Conservation (phyloP, 2,113 vertebrate genomes). For the Apaloderma vittatum region DNA sequence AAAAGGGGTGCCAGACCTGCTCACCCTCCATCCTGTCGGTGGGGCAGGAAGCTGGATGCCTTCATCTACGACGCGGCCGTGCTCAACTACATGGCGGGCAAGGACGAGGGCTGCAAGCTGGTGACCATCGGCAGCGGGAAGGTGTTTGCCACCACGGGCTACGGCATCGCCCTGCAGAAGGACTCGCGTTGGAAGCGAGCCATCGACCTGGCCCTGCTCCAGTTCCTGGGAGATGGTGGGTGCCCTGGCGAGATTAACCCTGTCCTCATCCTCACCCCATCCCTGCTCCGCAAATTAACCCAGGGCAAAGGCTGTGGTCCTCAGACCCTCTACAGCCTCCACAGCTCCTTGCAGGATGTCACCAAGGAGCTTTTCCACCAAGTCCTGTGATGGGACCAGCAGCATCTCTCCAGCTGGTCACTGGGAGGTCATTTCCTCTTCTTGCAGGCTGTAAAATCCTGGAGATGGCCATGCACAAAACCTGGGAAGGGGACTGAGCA, state of each 20-base stretch:
- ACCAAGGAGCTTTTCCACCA: background rate
- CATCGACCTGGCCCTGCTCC: conserved; percentile 94
- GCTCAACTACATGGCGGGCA: conserved; percentile 98
- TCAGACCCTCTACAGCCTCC: background rate
- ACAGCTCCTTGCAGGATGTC: accelerated
- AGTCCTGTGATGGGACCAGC: background rate
- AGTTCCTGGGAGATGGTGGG: conserved; percentile 96
- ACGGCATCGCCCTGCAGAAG: conserved; percentile 97
- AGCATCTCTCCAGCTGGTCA: background rate
- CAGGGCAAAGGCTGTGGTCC: background rate
- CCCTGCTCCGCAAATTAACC: background rate
- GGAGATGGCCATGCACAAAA: background rate
- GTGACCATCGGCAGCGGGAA: conserved; percentile 98
- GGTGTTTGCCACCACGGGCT: conserved; percentile 96
- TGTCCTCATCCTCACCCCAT: background rate
- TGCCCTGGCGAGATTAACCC: accelerated
- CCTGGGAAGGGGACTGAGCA: background rate
- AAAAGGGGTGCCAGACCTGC: background rate
- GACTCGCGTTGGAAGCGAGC: conserved; percentile 94
- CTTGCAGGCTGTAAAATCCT: background rate
- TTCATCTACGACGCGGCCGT: conserved; percentile 97
- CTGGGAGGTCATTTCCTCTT: background rate
- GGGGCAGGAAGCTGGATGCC: conserved; percentile 93
- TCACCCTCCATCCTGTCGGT: background rate
- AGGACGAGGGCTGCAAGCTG: conserved; percentile 97